Evolutionary conservation across 2,888 invertebrate genomes (phyloP).

Genomic region (Lamproptera curius): DNA sequence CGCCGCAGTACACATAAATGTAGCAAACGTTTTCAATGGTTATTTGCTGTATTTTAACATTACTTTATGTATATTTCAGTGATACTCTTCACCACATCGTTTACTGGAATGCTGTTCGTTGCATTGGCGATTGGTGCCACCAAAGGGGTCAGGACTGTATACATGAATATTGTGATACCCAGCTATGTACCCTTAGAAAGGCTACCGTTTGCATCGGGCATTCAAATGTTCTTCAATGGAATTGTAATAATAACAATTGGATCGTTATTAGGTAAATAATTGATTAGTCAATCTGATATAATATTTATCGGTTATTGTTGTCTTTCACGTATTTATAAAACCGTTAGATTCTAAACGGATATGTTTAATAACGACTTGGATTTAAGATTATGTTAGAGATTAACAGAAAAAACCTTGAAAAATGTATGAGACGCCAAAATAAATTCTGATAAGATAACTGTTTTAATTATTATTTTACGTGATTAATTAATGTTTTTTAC

Average conservation of each 20-base stretch:
- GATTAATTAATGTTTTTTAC: too few species aligned
- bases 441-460: too few species aligned
- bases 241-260: conserved; percentile 79
- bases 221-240: conserved; percentile 84
- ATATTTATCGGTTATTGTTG: background rate
- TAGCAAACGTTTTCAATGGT: background rate
- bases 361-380: background rate
- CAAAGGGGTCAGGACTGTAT: conserved; percentile 84
- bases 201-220: conserved; percentile 82
- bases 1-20: background rate
- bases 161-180: conserved; percentile 83
- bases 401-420: background rate
- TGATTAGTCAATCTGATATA: background rate
- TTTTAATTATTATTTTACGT: too few species aligned
- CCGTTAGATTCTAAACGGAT: background rate
- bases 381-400: background rate
- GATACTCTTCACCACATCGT: conserved; percentile 65
- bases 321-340: background rate
- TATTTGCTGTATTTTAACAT: background rate
- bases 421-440: too few species aligned
- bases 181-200: conserved; percentile 82
- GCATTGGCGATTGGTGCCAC: conserved; percentile 80
- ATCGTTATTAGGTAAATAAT: conserved; percentile 77
- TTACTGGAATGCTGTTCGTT: conserved; percentile 64
- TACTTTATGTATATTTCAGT: conserved; percentile 47